A percentile compares a stretch with the other conserved stretches of the same genome.
Evolutionary conservation across 2,113 vertebrate genomes (phyloP).

Genomic region (Bos indicus): DNA sequence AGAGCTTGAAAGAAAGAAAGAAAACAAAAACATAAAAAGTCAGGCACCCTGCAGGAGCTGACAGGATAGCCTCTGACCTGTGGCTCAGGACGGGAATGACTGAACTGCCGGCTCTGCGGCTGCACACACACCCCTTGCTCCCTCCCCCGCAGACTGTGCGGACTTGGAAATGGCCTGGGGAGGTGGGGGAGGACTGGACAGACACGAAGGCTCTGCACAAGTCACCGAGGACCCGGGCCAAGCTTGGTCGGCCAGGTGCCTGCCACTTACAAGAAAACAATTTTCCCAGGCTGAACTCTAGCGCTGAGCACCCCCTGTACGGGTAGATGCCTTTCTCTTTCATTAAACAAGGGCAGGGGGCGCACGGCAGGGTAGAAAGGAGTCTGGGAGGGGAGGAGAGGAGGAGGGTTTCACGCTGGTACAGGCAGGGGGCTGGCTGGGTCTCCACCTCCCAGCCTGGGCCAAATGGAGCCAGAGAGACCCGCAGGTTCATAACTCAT

Average conservation of each 20-base stretch:
- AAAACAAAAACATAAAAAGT: background rate
- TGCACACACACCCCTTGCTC: background rate
- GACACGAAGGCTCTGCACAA: constrained; percentile 49
- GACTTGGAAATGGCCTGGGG: constrained; percentile 79
- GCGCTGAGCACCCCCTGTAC: constrained; percentile 6
- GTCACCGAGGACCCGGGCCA: constrained; percentile 68
- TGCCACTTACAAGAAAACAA: constrained; percentile 56
- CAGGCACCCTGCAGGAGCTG: background rate
- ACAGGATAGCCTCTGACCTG: background rate
- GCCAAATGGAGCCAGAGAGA: constrained; percentile 40
- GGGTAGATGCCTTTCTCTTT: constrained; percentile 40
- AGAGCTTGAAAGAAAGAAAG: background rate
- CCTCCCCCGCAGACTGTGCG: background rate
- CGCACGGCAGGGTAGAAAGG: background rate
- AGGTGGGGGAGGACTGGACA: background rate
- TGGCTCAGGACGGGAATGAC: background rate
- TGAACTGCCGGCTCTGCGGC: background rate
- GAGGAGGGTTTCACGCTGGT: background rate
- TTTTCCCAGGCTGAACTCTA: constrained; percentile 67
- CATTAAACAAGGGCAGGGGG: constrained; percentile 17
- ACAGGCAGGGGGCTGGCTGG: constrained; percentile 58
- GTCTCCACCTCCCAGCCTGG: constrained; percentile 52
- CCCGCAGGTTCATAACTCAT: constrained; percentile 65
- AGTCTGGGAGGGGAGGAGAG: constrained; percentile 1
- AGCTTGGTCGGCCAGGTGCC: constrained; percentile 80